Conservation (phyloP, 1,140 invertebrate species). For the Campoletis sonorensis region DNA sequence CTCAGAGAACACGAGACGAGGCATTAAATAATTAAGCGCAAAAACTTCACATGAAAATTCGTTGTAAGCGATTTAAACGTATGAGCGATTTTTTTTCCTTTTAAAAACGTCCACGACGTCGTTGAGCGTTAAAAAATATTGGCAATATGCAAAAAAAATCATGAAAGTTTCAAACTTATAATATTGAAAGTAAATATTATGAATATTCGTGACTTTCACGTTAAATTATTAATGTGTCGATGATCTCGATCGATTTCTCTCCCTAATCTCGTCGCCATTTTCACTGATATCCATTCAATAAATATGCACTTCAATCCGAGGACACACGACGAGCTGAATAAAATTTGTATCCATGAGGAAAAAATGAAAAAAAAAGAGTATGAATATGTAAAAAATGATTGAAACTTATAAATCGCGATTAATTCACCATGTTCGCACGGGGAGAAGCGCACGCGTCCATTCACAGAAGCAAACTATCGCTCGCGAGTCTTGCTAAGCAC, state of each 20-base stretch:
- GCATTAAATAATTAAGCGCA: too few species aligned
- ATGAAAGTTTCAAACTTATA: too few species aligned
- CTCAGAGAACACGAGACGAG: not conserved
- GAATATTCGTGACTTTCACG: slow-evolving; percentile 5
- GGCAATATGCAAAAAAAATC: too few species aligned
- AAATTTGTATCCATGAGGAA: slow-evolving; percentile 7
- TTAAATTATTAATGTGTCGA: slow-evolving; percentile 26
- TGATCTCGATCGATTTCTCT: slow-evolving; percentile 36
- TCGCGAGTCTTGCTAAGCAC: slow-evolving; percentile 46
- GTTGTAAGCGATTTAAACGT: too few species aligned
- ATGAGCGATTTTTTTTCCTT: too few species aligned
- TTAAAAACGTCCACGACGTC: too few species aligned
- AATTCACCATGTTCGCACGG: slow-evolving; percentile 18
- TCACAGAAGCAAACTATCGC: slow-evolving; percentile 60
- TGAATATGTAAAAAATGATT: not conserved
- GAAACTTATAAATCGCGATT: slow-evolving; percentile 23
- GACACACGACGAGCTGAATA: not conserved
- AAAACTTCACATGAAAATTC: too few species aligned
- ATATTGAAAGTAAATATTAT: not conserved
- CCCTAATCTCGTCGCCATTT: not conserved
- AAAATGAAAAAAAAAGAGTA: slow-evolving; percentile 32
- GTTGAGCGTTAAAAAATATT: too few species aligned
- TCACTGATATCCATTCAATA: slow-evolving; percentile 29
- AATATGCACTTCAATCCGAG: slow-evolving; percentile 4
- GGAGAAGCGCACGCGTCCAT: slow-evolving; percentile 55